phyloP scores from a whole-genome alignment of 1,140 invertebrate genomes.

The Drosophila sturtevanti region DNA sequence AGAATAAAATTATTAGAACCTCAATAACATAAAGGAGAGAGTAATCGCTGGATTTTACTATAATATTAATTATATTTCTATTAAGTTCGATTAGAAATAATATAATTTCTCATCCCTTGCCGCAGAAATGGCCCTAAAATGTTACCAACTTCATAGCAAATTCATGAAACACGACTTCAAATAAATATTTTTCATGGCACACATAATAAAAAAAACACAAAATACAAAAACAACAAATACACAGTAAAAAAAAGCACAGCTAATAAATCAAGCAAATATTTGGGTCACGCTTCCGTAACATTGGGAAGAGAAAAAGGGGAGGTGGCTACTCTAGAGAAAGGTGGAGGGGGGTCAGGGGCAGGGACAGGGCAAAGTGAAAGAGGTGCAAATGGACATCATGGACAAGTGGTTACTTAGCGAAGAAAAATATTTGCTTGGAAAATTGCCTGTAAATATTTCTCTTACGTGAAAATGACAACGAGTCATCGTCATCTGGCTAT shows the following conservation, averaged over 20 bases:
- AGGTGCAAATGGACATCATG: constrained; percentile 61
- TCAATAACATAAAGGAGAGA: too few species aligned
- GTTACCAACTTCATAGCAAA: constrained; percentile 28
- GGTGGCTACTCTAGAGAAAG: background rate
- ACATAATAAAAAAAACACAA: constrained; percentile 45
- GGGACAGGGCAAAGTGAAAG: constrained; percentile 2
- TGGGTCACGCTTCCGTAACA: constrained; percentile 75
- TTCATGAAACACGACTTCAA: constrained; percentile 15
- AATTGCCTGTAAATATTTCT: constrained; percentile 74
- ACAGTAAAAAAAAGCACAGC: constrained; percentile 50
- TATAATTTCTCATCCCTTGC: too few species aligned
- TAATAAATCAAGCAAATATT: constrained; percentile 81
- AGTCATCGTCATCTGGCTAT: constrained; percentile 36
- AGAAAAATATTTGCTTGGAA: constrained; percentile 73
- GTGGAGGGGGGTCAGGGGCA: background rate
- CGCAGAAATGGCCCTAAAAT: background rate
- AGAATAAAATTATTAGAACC: too few species aligned
- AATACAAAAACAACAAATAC: constrained; percentile 26
- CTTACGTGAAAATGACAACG: background rate
- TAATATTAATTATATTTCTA: too few species aligned
- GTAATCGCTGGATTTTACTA: too few species aligned
- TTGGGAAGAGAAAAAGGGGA: constrained; percentile 27
- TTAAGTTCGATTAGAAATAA: too few species aligned
- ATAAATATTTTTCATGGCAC: constrained; percentile 36
- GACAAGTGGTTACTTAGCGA: constrained; percentile 45